A percentile compares a stretch with the other conserved stretches of the same genome.
phyloP scores from a whole-genome alignment of 2,113 vertebrate species.

The Ptyas mucosa region DNA sequence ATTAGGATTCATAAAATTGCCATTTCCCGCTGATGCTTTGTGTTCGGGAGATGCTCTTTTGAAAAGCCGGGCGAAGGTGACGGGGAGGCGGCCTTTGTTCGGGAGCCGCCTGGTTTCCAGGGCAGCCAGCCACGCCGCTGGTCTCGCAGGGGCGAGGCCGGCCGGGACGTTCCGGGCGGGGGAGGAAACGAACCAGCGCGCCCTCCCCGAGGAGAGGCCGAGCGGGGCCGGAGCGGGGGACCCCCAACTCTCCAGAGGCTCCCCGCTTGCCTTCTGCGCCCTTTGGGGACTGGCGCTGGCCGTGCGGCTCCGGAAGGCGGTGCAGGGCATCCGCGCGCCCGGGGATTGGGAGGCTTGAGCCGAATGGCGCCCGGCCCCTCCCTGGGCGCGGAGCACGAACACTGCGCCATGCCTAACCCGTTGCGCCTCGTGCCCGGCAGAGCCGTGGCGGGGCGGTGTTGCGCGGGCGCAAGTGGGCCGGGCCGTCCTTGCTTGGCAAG shows the following conservation, averaged over 20 bases:
- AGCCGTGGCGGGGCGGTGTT: not conserved
- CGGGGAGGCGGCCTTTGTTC: conserved; percentile 76
- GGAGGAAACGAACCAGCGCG: not conserved
- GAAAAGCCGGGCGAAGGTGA: conserved; percentile 77
- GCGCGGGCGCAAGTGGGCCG: conserved; percentile 29
- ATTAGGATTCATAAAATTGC: conserved; percentile 85
- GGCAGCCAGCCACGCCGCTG: conserved; percentile 65
- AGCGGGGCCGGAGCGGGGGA: not conserved
- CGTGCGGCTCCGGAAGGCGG: not conserved
- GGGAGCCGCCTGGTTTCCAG: conserved; percentile 65
- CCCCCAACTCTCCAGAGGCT: conserved; percentile 39
- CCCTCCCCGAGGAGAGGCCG: not conserved
- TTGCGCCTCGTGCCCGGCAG: conserved; percentile 15
- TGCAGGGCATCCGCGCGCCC: not conserved
- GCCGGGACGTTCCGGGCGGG: conserved; percentile 49
- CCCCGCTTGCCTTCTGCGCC: not conserved
- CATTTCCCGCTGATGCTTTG: conserved; percentile 81
- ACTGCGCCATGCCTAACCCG: not conserved
- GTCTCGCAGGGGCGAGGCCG: conserved; percentile 63
- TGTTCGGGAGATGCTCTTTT: conserved; percentile 77
- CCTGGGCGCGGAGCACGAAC: not conserved
- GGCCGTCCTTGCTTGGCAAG: not conserved
- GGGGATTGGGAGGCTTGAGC: conserved; percentile 1
- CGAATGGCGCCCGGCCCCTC: conserved; percentile 25
- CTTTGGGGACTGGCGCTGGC: not conserved